A percentile compares a stretch with the other conserved stretches of the same genome.
phyloP scores from a whole-genome alignment of 2,797 vertebrate genomes.

The Ciconia nigra region DNA sequence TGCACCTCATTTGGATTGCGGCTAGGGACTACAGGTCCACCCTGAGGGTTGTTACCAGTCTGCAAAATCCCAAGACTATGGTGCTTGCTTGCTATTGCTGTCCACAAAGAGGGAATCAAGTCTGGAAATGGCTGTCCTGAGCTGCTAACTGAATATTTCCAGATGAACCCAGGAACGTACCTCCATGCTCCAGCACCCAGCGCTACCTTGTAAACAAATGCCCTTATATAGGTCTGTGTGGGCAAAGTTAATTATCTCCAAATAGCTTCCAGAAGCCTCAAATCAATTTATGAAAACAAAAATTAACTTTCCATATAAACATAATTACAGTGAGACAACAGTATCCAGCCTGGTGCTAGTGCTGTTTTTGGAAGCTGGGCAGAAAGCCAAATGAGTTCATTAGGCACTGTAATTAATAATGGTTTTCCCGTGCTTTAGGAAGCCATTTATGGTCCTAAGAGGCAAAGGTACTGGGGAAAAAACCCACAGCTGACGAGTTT shows the following conservation, averaged over 20 bases:
- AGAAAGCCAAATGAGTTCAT: constrained; percentile 77
- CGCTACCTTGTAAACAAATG: constrained; percentile 54
- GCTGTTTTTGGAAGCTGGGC: constrained; percentile 74
- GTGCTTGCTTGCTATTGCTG: background rate
- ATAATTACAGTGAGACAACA: constrained; percentile 76
- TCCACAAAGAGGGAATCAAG: background rate
- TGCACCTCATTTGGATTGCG: background rate
- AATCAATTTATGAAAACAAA: constrained; percentile 81
- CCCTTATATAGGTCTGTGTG: constrained; percentile 59
- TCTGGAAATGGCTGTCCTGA: background rate
- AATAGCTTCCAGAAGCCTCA: constrained; percentile 76
- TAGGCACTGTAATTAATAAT: constrained; percentile 77
- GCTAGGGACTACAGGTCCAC: background rate
- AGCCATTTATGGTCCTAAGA: constrained; percentile 63
- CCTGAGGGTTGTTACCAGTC: background rate
- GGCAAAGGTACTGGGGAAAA: constrained; percentile 44
- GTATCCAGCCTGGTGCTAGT: constrained; percentile 65
- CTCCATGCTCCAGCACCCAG: background rate
- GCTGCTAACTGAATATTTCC: constrained; percentile 29
- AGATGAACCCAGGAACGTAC: constrained; percentile 10
- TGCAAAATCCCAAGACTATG: background rate
- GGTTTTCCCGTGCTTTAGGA: constrained; percentile 65
- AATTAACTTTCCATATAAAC: constrained; percentile 79
- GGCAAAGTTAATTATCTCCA: constrained; percentile 75
- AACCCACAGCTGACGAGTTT: constrained; percentile 31